A percentile compares a stretch with the other conserved stretches of the same genome.
Evolutionary conservation across 2,797 vertebrate genomes (phyloP).

Genomic region (Neostethus bicornis): DNA sequence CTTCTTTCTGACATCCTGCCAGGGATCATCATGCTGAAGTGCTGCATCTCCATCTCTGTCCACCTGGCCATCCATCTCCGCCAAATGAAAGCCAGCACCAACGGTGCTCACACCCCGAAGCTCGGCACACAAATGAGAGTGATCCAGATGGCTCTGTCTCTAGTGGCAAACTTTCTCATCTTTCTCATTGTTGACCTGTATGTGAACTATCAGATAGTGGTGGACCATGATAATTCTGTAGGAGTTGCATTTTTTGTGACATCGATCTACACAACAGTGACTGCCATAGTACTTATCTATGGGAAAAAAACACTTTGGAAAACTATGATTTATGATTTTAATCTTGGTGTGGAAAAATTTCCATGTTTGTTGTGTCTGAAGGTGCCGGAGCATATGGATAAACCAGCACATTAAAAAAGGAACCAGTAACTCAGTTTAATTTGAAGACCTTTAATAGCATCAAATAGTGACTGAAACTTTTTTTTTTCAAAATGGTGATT

Average conservation of each 20-base stretch:
- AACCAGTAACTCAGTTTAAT: slow-evolving; percentile 31
- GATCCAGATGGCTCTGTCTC: slow-evolving; percentile 74
- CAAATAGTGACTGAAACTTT: slow-evolving; percentile 34
- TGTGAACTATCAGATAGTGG: slow-evolving; percentile 62
- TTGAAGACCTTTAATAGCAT: slow-evolving; percentile 36
- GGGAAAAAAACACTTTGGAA: slow-evolving; percentile 81
- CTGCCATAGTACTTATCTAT: slow-evolving; percentile 74
- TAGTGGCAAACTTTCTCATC: slow-evolving; percentile 67
- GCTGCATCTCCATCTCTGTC: slow-evolving; percentile 79
- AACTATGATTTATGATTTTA: slow-evolving; percentile 60
- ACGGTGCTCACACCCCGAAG: slow-evolving; percentile 73
- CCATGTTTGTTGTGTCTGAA: slow-evolving; percentile 69
- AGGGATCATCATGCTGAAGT: slow-evolving; percentile 76
- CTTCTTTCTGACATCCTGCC: slow-evolving; percentile 74
- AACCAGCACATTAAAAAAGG: slow-evolving; percentile 30
- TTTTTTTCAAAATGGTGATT: too few relatives aligned
- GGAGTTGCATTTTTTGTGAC: slow-evolving; percentile 65
- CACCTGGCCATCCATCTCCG: slow-evolving; percentile 77
- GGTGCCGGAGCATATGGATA: slow-evolving; percentile 59
- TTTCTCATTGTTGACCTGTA: slow-evolving; percentile 76
- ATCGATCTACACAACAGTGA: slow-evolving; percentile 68
- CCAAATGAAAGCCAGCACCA: slow-evolving; percentile 78
- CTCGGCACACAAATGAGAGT: slow-evolving; percentile 78
- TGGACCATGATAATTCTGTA: slow-evolving; percentile 59
- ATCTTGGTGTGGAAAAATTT: slow-evolving; percentile 63